These are phyloP conservation scores for Acipenser oxyrinchus DNA, from an alignment of 2,797 vertebrate species.

Conservation along the genomic window DNA sequence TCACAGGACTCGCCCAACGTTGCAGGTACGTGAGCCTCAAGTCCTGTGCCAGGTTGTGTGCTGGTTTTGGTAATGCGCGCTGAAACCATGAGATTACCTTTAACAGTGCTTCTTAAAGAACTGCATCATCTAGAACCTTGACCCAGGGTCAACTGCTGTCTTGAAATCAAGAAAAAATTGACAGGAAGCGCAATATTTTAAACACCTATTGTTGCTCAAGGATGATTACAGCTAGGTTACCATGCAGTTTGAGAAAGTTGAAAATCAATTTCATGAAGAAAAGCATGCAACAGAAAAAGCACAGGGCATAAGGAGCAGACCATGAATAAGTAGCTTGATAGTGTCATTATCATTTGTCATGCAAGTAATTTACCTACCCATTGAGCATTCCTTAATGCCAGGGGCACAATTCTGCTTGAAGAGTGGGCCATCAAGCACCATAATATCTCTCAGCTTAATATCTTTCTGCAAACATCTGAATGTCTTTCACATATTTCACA, in stretches of 20 bases:
- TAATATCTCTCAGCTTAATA: conserved; percentile 40
- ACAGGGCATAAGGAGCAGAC: conserved; percentile 41
- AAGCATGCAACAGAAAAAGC: conserved; percentile 42
- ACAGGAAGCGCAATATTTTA: neutral
- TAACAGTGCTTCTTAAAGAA: too few species aligned
- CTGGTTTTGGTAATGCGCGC: too few species aligned
- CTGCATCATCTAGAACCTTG: too few species aligned
- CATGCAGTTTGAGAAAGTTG: conserved; percentile 47
- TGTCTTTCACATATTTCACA: conserved; percentile 1
- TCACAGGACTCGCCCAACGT: conserved; percentile 62
- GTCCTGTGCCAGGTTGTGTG: too few species aligned
- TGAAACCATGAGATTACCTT: too few species aligned
- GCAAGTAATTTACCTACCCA: conserved; percentile 51
- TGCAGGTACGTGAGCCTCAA: conserved; percentile 68
- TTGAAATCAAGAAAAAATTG: neutral
- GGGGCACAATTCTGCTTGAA: conserved; percentile 22
- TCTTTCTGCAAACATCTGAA: conserved; percentile 42
- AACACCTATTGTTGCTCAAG: conserved; percentile 22
- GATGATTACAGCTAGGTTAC: conserved; percentile 43
- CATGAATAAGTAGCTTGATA: conserved; percentile 53
- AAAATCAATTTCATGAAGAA: conserved; percentile 32
- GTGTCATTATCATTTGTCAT: conserved; percentile 49
- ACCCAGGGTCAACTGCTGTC: too few species aligned
- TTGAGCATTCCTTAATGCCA: conserved; percentile 31
- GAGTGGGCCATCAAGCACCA: conserved; percentile 31